Evolutionary conservation across 2,888 invertebrate genomes (phyloP).

Genomic region (Lathronympha strigana): DNA sequence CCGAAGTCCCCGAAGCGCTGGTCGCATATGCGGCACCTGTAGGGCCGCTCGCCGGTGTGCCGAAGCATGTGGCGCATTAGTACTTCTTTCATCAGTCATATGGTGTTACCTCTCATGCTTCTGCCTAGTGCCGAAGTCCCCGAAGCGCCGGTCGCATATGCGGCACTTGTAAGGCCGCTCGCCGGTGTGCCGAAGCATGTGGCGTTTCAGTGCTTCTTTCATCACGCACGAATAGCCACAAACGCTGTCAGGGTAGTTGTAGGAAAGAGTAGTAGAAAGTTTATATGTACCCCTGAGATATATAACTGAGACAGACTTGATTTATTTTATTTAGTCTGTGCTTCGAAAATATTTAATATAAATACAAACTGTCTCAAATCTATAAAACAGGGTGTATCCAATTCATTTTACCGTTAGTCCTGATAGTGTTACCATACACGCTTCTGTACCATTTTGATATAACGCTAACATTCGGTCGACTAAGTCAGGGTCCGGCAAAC

Average conservation of each 20-base stretch:
- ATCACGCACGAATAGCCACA: slow-evolving; percentile 71
- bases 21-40: slow-evolving; percentile 75
- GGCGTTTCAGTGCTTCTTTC: slow-evolving; percentile 70
- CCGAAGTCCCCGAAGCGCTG: slow-evolving; percentile 72
- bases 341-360: too few relatives aligned
- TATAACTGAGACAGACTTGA: not conserved
- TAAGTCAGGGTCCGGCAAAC: too few relatives aligned
- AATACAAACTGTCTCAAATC: too few relatives aligned
- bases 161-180: slow-evolving; percentile 72
- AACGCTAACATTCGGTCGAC: too few relatives aligned
- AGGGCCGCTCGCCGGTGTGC: slow-evolving; percentile 72
- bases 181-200: slow-evolving; percentile 76
- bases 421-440: slow-evolving; percentile 15
- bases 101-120: slow-evolving; percentile 71
- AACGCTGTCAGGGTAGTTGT: slow-evolving; percentile 52
- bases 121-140: slow-evolving; percentile 73
- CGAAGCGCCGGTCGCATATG: slow-evolving; percentile 72
- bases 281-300: too few relatives aligned
- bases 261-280: not conserved
- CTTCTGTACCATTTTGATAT: not conserved
- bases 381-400: too few relatives aligned
- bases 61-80: slow-evolving; percentile 75
- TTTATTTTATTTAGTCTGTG: not conserved
- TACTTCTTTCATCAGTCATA: slow-evolving; percentile 65
- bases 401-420: too few relatives aligned